Evolutionary conservation across 2,797 vertebrate species (phyloP).

Genomic region (Crypturellus tataupa): DNA sequence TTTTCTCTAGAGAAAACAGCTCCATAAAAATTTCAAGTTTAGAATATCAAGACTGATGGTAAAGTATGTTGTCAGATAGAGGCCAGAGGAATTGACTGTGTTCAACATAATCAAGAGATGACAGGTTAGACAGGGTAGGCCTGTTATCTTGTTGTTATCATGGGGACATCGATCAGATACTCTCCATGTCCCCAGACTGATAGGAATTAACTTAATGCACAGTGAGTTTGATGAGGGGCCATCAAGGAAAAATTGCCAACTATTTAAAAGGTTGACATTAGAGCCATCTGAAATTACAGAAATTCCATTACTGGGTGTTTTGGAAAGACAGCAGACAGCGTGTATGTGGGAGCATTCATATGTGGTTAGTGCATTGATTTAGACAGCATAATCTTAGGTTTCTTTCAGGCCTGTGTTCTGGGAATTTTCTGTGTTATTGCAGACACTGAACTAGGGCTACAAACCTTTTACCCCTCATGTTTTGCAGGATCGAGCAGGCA

Average conservation of each 20-base stretch:
- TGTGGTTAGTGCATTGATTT: neutral
- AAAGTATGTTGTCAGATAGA: neutral
- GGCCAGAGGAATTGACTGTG: neutral
- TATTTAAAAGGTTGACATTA: neutral
- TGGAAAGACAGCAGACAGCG: neutral
- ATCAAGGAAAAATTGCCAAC: neutral
- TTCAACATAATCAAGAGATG: neutral
- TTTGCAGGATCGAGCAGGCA: neutral
- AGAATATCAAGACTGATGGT: neutral
- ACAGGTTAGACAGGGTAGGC: neutral
- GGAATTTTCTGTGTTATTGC: neutral
- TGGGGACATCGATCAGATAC: neutral
- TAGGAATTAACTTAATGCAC: neutral
- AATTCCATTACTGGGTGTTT: neutral
- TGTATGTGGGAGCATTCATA: neutral
- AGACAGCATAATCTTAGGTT: neutral
- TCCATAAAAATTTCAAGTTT: neutral
- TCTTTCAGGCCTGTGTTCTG: neutral
- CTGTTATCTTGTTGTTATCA: neutral
- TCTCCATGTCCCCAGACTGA: neutral
- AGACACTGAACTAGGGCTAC: neutral
- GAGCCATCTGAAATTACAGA: neutral
- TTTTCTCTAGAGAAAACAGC: neutral
- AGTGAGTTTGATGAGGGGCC: neutral
- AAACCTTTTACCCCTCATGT: neutral